Percentiles rank a stretch among this genome's conserved stretches.
These are phyloP conservation scores for Denticeps clupeoides DNA, from an alignment of 2,797 vertebrate species.

Conservation along the genomic window DNA sequence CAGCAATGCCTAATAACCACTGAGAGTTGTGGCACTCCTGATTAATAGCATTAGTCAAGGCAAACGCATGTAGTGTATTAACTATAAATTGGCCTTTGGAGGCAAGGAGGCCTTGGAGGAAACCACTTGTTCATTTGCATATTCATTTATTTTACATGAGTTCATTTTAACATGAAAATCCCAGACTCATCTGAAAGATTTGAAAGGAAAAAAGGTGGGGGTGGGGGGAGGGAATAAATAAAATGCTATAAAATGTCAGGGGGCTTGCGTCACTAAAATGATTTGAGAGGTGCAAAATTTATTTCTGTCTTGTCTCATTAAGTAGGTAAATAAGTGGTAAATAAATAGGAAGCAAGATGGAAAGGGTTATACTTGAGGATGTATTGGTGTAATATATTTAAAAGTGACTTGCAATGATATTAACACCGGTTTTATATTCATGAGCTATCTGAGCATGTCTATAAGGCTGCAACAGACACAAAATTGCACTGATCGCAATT, in stretches of 20 bases:
- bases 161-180: constrained; percentile 27
- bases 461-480: no score
- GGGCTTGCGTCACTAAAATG: neutral
- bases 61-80: constrained; percentile 34
- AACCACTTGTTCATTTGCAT: constrained; percentile 31
- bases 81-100: constrained; percentile 34
- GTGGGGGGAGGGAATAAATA: constrained; percentile 5
- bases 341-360: neutral
- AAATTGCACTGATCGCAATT: no score
- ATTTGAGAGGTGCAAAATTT: no score
- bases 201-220: no score
- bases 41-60: constrained; percentile 35
- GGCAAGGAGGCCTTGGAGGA: constrained; percentile 23
- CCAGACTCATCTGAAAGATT: constrained; percentile 12
- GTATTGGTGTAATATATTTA: no score
- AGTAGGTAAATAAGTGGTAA: constrained; percentile 1
- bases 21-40: constrained; percentile 28
- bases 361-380: no score
- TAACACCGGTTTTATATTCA: no score
- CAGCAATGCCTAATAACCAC: constrained; percentile 34
- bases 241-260: constrained; percentile 1
- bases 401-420: no score
- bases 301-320: no score
- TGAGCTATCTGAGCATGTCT: no score
- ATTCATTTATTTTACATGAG: constrained; percentile 30